These are phyloP conservation scores for Rhopalosiphum nymphaeae DNA, from an alignment of 2,888 invertebrate species.

Conservation along the genomic window DNA sequence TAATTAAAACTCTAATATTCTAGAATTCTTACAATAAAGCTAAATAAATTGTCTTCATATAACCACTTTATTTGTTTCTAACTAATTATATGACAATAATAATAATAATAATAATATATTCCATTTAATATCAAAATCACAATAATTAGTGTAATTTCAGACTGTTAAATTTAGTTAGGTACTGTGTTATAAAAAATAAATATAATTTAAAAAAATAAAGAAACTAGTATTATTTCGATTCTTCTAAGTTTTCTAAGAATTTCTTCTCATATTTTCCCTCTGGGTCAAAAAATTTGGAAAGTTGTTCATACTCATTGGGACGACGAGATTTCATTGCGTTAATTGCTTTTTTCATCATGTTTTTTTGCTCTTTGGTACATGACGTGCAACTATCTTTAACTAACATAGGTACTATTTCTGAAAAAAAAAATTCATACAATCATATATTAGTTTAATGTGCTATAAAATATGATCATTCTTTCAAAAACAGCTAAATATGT, in stretches of 20 bases:
- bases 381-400: constrained; percentile 57
- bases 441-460: background rate
- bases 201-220: too few species aligned
- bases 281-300: constrained; percentile 64
- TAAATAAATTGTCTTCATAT: background rate
- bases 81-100: background rate
- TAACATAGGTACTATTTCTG: constrained; percentile 62
- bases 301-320: constrained; percentile 63
- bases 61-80: background rate
- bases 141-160: background rate
- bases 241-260: background rate
- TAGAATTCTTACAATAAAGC: background rate
- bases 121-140: background rate
- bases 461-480: background rate
- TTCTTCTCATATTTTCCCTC: constrained; percentile 47
- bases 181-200: background rate
- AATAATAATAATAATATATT: background rate
- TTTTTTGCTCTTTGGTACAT: constrained; percentile 64
- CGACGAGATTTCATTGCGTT: constrained; percentile 41
- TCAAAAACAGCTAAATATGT: background rate
- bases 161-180: background rate
- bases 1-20: background rate
- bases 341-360: constrained; percentile 52
- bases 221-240: background rate
- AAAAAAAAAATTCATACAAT: background rate